phyloP scores from a whole-genome alignment of 2,888 invertebrate genomes.

The Halictus ligatus region DNA sequence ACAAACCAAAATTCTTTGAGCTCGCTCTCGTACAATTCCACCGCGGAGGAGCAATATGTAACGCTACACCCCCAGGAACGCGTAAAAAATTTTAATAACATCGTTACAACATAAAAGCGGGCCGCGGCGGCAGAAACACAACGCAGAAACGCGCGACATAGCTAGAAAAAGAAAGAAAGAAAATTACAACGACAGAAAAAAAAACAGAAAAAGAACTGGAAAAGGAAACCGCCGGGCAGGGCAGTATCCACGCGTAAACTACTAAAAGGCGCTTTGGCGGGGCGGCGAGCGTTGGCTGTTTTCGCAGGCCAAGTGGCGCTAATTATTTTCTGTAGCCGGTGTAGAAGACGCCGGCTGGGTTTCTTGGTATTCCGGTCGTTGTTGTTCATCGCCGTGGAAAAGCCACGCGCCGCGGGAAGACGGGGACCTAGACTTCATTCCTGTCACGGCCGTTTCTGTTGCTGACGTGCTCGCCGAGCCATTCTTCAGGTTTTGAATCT shows the following conservation, averaged over 20 bases:
- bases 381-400: conserved; percentile 56
- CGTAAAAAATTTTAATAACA: conserved; percentile 4
- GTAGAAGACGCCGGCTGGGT: conserved; percentile 53
- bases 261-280: not conserved
- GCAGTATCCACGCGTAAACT: not conserved
- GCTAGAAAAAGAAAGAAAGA: not conserved
- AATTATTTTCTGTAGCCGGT: conserved; percentile 2
- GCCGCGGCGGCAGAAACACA: not conserved
- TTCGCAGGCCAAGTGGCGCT: not conserved
- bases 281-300: not conserved
- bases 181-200: not conserved
- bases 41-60: not conserved
- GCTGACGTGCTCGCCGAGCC: conserved; percentile 41
- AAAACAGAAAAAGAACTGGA: not conserved
- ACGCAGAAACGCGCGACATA: not conserved
- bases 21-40: not conserved
- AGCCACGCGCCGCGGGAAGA: conserved; percentile 50
- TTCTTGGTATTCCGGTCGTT: conserved; percentile 40
- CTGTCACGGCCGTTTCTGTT: conserved; percentile 54
- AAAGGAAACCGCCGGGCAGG: not conserved
- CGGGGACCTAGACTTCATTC: conserved; percentile 51
- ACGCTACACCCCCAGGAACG: not conserved
- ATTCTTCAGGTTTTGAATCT: conserved; percentile 43
- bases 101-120: not conserved
- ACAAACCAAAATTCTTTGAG: not conserved